Evolutionary conservation across 2,113 vertebrate species (phyloP).

Genomic region (Malaclemys terrapin): DNA sequence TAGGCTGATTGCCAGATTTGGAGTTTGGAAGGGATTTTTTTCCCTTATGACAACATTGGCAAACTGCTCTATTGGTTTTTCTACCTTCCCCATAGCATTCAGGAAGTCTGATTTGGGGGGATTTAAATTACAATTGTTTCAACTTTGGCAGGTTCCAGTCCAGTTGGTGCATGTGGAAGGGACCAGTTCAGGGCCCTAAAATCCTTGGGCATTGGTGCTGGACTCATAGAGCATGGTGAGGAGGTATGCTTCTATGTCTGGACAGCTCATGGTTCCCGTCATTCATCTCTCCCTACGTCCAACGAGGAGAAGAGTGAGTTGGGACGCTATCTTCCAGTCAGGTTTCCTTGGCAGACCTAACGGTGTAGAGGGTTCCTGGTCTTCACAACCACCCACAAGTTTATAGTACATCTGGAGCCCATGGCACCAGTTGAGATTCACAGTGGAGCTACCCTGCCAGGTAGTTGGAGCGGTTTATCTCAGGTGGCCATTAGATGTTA

Average conservation of each 20-base stretch:
- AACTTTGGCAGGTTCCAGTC: not conserved
- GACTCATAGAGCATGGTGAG: not conserved
- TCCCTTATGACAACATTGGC: not conserved
- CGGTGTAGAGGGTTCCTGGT: not conserved
- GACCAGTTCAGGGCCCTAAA: not conserved
- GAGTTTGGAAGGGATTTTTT: not conserved
- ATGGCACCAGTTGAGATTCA: not conserved
- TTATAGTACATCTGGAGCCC: not conserved
- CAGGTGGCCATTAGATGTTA: too few species aligned
- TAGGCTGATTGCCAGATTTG: not conserved
- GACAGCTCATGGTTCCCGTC: not conserved
- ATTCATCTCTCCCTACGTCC: not conserved
- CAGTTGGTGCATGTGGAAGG: not conserved
- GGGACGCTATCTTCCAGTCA: not conserved
- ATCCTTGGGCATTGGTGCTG: accelerated
- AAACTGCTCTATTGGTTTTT: not conserved
- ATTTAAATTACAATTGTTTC: not conserved
- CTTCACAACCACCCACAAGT: not conserved
- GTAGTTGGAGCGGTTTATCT: too few species aligned
- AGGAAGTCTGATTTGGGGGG: not conserved
- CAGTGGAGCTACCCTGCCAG: not conserved
- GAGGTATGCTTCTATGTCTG: not conserved
- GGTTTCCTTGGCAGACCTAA: not conserved
- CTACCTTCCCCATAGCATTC: not conserved
- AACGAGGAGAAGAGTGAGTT: not conserved